Evolutionary conservation across 2,113 vertebrate species (phyloP), one percentile per base, ranked within the genome.

Genomic region (Hypocryptadius cinnamomeus): DNA sequence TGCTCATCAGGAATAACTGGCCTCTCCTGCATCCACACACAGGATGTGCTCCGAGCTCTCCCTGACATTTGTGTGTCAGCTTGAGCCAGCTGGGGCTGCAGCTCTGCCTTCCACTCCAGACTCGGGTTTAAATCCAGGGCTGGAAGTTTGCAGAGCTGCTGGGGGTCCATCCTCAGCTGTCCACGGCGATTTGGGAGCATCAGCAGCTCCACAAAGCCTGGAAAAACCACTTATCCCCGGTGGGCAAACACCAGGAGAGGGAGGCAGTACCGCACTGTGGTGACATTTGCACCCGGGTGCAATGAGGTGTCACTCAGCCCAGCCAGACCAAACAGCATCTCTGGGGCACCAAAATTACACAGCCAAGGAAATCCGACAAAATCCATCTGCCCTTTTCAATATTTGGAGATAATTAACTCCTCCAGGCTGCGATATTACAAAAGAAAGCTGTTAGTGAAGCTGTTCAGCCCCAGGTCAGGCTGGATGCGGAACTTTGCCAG

Each of bases 351-450:
- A 40, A 42, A 92, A 92, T 91, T 88, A 93, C 89, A 94, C 93
- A 96, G 91, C 74, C 85, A 24, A 95, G 93, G 84, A 94, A 94
- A 96, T 94, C 94, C 79, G 4, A 51, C 87, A 53, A 90, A 96
- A 94, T 96, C 95, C 93, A 70, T 90, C 91, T 93, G 93, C 94
- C 93, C 95, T 95, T 94, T 95, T 66, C 94, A 86, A 91, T 94
- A 94, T 94, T 95, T 96, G 95, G 95, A 94, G 91, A 96, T 94
- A 95, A 96, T 96, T 95, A 94, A 96, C 96, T 96, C 77, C 87
- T 91, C 89, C 85, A 66, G 85, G 85, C 95, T 66, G 76, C 37
- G 57, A 83, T 80, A 96, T 93, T 88, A 86, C 90, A 81, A 89
- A 94, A 88, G 91, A 95, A 96, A 96, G 87, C 94, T 95, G 91